Base-by-base conservation (phyloP, 2,888 invertebrate species). In the Eupithecia vulgata region DNA sequence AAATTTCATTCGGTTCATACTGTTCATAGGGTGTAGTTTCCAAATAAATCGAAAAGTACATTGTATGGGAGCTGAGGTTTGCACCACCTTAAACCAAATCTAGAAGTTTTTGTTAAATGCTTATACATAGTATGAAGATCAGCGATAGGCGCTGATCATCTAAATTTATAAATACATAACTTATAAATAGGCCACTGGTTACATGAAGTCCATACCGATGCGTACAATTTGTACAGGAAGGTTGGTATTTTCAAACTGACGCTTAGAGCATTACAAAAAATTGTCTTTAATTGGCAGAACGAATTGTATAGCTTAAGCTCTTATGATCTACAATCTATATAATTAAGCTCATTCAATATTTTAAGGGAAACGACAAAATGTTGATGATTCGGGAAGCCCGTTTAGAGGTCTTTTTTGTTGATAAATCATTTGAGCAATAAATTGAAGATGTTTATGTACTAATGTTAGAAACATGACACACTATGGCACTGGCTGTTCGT, bases 401-500 rank as follows among this genome's bases (percentile, higher is more conserved):
- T 85, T 76, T 76, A 81, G 76, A 83, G 87, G 85, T 87, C 85
- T 87, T 89, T 87, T 76, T 81, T 81, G 81, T 71, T 71, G 59
- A 59, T 67, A 71, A 73, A 75, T 72, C 76, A 81, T 85, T 92
- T 91, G 92, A 93, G 93, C 92, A 92, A 92, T 88, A 87, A 88
- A 83, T 76, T 86, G 85, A 85, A 84, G 84, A 81, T 80, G 84
- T 84, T 85, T 80, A 84, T 86, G 79, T 79, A 80, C 65, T 65
- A 69, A 68, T 59, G 72, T 75, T 59, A 75, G 65, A 70, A 70
- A 83, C 86, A 83, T 81, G 83, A 87, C 79, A 85, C 82, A 87
- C 84, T 93, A 94, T 94, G 94, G 94, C 94, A 94, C 94, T 88
- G 90, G 87, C 86, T 81, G 82, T 90, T 93, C 92, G 94, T 90